Evolutionary conservation across 37 sponge, comb jelly and placozoan genomes (phyloP), one percentile per base, ranked within the genome.

Genomic region (Aplysina aerophoba): DNA sequence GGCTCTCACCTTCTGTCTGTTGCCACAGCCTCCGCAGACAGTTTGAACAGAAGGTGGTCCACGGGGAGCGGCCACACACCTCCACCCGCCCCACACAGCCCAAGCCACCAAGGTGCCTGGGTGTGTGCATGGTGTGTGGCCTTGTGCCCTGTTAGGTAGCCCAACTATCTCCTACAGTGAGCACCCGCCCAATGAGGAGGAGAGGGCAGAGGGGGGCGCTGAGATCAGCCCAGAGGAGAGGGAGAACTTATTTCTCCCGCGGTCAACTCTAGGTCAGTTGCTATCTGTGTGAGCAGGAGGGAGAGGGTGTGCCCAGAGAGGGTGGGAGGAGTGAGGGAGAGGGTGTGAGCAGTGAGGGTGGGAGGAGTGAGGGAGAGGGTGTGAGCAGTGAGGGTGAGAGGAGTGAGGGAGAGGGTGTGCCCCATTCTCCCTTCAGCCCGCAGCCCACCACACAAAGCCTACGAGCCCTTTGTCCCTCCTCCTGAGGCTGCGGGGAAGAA

Each of bases 401-500:
- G 50, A 44, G 50, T 3, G 50, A 44, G 50, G 50, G 50, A 8
- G 8, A 11, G 50, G 50, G 6, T 44, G 50, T 44, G 50, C 50
- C 8, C 50, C 50, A 3, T 41, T 75, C 38, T 25, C 11, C 54
- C 40, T 40, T 16, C 25, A 75, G 78, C 78, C 54, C 78, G 78
- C 41, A 75, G 44, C 40, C 78, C 78, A 15, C 78, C 78, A 1
- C 37, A 40, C 20, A 31, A 75, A 4, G 0, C 25, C 50, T 75
- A 36, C 12, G 78, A 75, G 54, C 78, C 78, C 4, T 75, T 75
- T 75, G 78, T 25, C n/a, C 78, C 78, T 16, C 54, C 78, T 36
- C 44, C 44, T 40, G 78, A 62, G 28, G 28, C 5, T 14, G 27
- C 64, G 4, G 64, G 12, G 28, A 62, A 4, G 24, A 62, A 27